phyloP scores from a whole-genome alignment of 2,797 vertebrate genomes.

The Neopelma chrysocephalum region DNA sequence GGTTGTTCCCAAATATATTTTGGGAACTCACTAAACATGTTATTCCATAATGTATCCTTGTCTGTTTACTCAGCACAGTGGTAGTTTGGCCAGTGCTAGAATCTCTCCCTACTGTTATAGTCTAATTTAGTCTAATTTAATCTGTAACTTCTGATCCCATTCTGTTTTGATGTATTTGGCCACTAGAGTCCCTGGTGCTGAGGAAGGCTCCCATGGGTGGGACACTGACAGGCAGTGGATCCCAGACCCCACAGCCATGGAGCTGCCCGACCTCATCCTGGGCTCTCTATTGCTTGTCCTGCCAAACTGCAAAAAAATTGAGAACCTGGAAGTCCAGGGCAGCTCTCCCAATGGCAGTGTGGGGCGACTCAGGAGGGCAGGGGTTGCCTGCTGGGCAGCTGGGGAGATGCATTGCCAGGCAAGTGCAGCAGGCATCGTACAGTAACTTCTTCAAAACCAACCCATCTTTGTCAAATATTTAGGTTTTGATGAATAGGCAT shows the following conservation, averaged over 20 bases:
- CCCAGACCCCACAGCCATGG: rapidly evolving
- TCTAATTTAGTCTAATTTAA: background rate
- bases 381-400: rapidly evolving
- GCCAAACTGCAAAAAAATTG: background rate
- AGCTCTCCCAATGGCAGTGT: background rate
- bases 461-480: background rate
- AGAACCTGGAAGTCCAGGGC: background rate
- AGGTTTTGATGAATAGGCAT: background rate
- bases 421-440: rapidly evolving
- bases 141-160: background rate
- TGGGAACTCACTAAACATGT: background rate
- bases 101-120: background rate
- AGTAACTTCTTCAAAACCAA: background rate
- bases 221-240: background rate
- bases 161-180: background rate
- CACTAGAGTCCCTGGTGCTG: background rate
- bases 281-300: background rate
- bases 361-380: background rate
- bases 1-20: background rate
- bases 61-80: background rate
- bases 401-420: background rate
- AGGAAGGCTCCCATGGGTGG: background rate
- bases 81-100: background rate
- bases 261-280: background rate
- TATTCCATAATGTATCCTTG: background rate